These are phyloP conservation scores for Ceryle rudis DNA, from an alignment of 2,797 vertebrate species.

Conservation along the genomic window DNA sequence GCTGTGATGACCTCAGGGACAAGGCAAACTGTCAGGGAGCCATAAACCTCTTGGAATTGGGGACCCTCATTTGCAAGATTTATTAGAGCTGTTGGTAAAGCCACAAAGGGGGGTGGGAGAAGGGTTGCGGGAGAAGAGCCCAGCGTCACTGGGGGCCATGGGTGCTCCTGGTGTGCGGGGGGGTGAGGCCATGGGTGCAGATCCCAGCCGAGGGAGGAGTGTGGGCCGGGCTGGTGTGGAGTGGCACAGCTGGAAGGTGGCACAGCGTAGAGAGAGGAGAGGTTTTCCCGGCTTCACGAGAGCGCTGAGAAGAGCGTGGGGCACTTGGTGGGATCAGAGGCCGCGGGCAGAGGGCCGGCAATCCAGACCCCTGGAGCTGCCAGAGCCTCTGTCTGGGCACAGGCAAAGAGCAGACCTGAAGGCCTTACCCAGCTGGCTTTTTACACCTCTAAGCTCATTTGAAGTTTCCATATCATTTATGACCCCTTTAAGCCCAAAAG, in stretches of 20 bases:
- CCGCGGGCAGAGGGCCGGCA: background rate
- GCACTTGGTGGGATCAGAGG: background rate
- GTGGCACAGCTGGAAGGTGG: background rate
- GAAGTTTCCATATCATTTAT: background rate
- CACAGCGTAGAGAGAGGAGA: background rate
- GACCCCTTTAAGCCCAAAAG: background rate
- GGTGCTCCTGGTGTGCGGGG: background rate
- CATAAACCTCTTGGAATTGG: background rate
- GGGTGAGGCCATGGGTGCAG: background rate
- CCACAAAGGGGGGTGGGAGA: background rate
- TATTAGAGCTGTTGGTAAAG: background rate
- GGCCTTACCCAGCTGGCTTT: background rate
- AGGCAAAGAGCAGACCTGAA: background rate
- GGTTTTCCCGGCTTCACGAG: rapidly evolving
- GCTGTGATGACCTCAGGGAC: background rate
- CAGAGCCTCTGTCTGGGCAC: background rate
- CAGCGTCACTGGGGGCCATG: background rate
- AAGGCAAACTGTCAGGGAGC: background rate
- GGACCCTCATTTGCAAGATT: background rate
- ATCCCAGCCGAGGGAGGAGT: background rate
- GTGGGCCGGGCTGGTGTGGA: background rate
- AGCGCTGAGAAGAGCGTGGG: background rate
- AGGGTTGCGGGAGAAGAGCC: background rate
- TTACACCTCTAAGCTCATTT: background rate
- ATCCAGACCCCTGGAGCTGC: background rate